Conservation (phyloP, 2,113 vertebrate genomes). For the Phyllostomus discolor region DNA sequence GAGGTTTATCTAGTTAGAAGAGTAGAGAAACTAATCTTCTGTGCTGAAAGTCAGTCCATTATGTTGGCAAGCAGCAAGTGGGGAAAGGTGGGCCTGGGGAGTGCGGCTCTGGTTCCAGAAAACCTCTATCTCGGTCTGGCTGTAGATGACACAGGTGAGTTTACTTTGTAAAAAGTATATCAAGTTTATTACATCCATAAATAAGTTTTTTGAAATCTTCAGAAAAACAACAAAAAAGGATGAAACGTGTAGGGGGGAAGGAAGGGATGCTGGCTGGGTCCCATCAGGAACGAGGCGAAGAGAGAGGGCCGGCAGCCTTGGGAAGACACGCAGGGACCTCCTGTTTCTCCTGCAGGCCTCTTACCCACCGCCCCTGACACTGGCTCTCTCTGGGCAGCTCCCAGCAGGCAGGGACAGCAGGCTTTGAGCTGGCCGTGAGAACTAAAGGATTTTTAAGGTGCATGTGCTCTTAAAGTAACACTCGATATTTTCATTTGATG, state of each 20-base stretch:
- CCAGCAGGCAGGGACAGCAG: background rate
- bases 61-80: rapidly evolving
- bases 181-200: background rate
- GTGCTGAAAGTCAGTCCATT: background rate
- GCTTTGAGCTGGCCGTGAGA: background rate
- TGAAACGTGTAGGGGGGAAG: background rate
- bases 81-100: rapidly evolving
- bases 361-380: too few species aligned
- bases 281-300: background rate
- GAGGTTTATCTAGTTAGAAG: too few species aligned
- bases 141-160: background rate
- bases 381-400: background rate
- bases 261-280: background rate
- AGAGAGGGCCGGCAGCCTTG: background rate
- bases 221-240: background rate
- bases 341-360: background rate
- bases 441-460: background rate
- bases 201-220: background rate
- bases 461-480: background rate
- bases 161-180: background rate
- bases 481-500: background rate
- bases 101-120: too few species aligned
- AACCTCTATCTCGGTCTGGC: background rate
- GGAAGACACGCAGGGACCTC: background rate
- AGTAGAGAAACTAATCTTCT: background rate